Evolutionary conservation across 1,140 invertebrate species (phyloP), one percentile per base, ranked within the genome.

Genomic region (Adelges cooleyi): DNA sequence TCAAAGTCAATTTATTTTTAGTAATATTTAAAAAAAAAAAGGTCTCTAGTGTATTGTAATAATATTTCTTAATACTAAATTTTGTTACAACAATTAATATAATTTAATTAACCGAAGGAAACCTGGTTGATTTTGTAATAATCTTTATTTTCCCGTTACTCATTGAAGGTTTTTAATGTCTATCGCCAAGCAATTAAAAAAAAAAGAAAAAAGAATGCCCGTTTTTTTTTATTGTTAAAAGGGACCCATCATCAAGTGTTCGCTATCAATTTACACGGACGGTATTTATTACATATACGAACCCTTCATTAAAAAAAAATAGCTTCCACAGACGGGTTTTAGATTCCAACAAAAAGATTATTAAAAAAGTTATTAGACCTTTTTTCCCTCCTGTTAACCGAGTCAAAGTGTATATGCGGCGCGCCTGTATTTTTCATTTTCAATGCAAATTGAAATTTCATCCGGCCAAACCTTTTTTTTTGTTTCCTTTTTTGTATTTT

Each of bases 291-390:
- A 40, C 52, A 3, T 36, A 17, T 3, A 20, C n/a, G n/a, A n/a
- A 23, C 3, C 36, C 54, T 10, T 59, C 44, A 20, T 27, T 46
- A 27, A 59, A 59, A 59, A 42, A 40, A 54, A 42, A 29, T 13
- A 27, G 25, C 23, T 33, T 1, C 18, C 54, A 20, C 40, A 3
- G 23, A 59, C n/a, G 54, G 54, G 38, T 62, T 62, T 44, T 59
- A 59, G 54, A 59, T 59, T 46, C 40, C 40, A 17, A 29, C 42
- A 27, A 29, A 62, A 62, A 62, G 54, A 62, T 62, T 62, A 62
- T 62, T 62, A 62, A 62, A 62, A 62, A 62, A 62, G 54, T 62
- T 62, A 46, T 46, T 62, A 62, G 54, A 48, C 54, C 54, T 62
- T 62, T 62, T 62, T 62, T 33, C 18, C 53, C 51, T 1, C 29